Evolutionary conservation across 2,797 vertebrate species (phyloP).

Genomic region (Sebastes miniatus): DNA sequence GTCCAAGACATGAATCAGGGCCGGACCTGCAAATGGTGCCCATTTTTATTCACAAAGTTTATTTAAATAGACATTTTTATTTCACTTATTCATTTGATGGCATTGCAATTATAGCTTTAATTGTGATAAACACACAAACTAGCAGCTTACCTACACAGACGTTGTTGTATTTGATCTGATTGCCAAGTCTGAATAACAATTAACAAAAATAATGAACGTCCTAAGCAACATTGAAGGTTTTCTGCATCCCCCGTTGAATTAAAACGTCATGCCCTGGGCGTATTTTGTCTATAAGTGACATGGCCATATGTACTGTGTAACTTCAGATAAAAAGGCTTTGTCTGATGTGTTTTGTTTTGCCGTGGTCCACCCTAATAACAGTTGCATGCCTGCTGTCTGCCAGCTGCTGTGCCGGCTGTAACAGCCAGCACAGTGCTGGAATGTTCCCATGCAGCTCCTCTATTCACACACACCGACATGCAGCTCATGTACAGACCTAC

Average conservation of each 20-base stretch:
- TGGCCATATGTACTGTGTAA: conserved; percentile 16
- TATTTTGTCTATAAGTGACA: not conserved
- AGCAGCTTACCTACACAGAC: not conserved
- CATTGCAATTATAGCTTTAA: not conserved
- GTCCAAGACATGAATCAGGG: not conserved
- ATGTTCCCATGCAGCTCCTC: conserved; percentile 73
- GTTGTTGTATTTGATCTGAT: not conserved
- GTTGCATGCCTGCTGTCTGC: conserved; percentile 69
- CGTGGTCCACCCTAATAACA: conserved; percentile 47
- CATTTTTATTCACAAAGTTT: not conserved
- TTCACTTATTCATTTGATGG: not conserved
- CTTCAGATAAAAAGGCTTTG: conserved; percentile 36
- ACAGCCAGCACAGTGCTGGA: conserved; percentile 66
- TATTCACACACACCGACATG: conserved; percentile 29
- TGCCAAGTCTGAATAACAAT: not conserved
- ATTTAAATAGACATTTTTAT: conserved; percentile 3
- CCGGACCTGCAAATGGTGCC: not conserved
- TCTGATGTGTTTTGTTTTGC: conserved; percentile 58
- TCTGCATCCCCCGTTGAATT: not conserved
- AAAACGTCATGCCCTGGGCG: not conserved
- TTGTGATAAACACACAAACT: not conserved
- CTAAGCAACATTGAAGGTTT: not conserved
- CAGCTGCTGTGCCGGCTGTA: conserved; percentile 68
- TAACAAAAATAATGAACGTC: not conserved
- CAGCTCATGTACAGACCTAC: conserved; percentile 2